These are phyloP conservation scores for Isotomurus palustris DNA, from an alignment of 2,888 invertebrate species.

Conservation along the genomic window DNA sequence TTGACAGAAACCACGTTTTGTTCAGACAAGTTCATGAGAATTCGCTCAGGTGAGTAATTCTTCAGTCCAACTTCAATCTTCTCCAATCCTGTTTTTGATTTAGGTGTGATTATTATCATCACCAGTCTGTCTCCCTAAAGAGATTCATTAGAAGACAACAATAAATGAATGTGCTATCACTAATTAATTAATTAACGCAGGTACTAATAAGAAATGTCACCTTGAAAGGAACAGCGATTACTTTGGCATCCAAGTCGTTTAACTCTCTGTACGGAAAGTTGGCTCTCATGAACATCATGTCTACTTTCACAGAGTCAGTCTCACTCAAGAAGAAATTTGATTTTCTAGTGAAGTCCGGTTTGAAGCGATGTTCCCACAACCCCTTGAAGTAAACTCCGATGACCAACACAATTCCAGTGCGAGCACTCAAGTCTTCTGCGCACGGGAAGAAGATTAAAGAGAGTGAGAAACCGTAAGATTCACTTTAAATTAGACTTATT, in stretches of 20 bases:
- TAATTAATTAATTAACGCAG: too few species aligned
- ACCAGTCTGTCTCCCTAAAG: conserved; percentile 61
- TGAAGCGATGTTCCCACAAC: conserved; percentile 66
- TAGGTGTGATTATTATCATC: conserved; percentile 71
- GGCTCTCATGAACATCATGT: conserved; percentile 51
- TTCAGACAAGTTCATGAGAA: conserved; percentile 52
- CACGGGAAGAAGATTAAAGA: too few species aligned
- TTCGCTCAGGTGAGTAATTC: conserved; percentile 14
- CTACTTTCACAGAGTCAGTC: conserved; percentile 45
- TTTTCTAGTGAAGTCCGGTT: conserved; percentile 56
- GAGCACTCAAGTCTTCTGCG: conserved; percentile 55
- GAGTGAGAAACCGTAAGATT: too few species aligned
- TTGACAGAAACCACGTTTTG: conserved; percentile 49
- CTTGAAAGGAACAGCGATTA: conserved; percentile 49
- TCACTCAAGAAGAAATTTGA: conserved; percentile 47
- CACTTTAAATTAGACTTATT: too few species aligned
- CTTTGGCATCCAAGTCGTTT: conserved; percentile 46
- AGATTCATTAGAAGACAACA: too few species aligned
- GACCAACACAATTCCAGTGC: conserved; percentile 67
- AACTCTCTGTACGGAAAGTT: conserved; percentile 46
- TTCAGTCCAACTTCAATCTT: conserved; percentile 53
- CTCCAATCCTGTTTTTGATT: conserved; percentile 59
- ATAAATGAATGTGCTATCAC: too few species aligned
- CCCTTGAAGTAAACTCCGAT: conserved; percentile 89
- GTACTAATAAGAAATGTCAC: too few species aligned